Evolutionary conservation across 2,888 invertebrate genomes (phyloP).

Genomic region (Drosophila borealis): DNA sequence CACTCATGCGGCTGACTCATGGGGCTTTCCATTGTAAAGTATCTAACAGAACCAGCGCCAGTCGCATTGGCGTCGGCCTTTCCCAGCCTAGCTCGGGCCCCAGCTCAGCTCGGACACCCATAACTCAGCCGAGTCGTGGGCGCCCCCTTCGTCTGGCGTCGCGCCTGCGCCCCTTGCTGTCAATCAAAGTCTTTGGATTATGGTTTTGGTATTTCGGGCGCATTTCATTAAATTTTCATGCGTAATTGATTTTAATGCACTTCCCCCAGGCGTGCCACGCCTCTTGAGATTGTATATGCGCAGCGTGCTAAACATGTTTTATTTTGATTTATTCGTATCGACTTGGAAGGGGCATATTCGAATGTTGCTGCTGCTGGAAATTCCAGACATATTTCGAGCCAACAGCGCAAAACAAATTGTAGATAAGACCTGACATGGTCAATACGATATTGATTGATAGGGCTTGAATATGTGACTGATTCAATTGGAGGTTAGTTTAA

Average conservation of each 20-base stretch:
- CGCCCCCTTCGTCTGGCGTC: slow-evolving; percentile 22
- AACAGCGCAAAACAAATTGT: background rate
- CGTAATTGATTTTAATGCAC: slow-evolving; percentile 77
- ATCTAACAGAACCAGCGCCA: slow-evolving; percentile 40
- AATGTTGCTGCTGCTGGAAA: background rate
- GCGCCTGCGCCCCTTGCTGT: slow-evolving; percentile 42
- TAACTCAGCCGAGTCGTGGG: slow-evolving; percentile 34
- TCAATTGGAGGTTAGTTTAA: background rate
- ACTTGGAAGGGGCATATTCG: slow-evolving; percentile 57
- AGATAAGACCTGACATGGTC: slow-evolving; percentile 28
- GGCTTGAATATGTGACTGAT: slow-evolving; percentile 16
- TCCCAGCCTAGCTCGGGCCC: slow-evolving; percentile 2
- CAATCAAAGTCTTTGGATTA: slow-evolving; percentile 6
- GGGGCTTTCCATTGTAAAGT: slow-evolving; percentile 26
- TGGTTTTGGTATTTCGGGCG: slow-evolving; percentile 27
- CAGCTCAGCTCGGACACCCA: slow-evolving; percentile 10
- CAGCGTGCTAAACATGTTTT: slow-evolving; percentile 67
- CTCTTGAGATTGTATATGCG: slow-evolving; percentile 53
- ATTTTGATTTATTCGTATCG: slow-evolving; percentile 36
- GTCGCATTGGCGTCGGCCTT: background rate
- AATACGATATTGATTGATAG: slow-evolving; percentile 24
- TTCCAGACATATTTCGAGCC: slow-evolving; percentile 30
- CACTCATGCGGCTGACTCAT: slow-evolving; percentile 48
- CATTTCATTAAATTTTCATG: slow-evolving; percentile 67
- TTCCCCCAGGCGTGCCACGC: slow-evolving; percentile 16